Conservation (phyloP, 2,888 invertebrate genomes). For the Nineta flava region DNA sequence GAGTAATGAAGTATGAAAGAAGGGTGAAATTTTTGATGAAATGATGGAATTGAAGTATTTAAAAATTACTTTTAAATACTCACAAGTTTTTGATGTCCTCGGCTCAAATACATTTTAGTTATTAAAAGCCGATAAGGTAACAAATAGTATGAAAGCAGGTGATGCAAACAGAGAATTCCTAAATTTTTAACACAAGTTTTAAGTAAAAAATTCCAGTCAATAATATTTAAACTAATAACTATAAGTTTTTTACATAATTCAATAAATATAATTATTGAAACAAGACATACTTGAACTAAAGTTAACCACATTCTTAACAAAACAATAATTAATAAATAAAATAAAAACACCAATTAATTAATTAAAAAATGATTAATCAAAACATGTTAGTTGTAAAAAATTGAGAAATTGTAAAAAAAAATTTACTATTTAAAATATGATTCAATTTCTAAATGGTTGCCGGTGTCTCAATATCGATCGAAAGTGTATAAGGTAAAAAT, state of each 20-base stretch:
- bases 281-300: not conserved
- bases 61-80: not conserved
- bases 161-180: not conserved
- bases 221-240: not conserved
- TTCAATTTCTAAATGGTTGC: too few species aligned
- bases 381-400: too few species aligned
- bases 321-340: not conserved
- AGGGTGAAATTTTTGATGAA: too few species aligned
- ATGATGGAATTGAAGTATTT: not conserved
- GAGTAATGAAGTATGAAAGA: too few species aligned
- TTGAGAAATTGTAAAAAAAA: too few species aligned
- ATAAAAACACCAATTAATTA: not conserved
- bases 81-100: not conserved
- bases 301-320: not conserved
- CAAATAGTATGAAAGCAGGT: not conserved
- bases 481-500: too few species aligned
- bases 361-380: not conserved
- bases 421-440: too few species aligned
- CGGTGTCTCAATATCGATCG: too few species aligned
- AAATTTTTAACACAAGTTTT: not conserved
- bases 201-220: not conserved
- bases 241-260: not conserved
- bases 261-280: not conserved
- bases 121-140: conserved; percentile 1
- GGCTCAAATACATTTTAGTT: not conserved